phyloP scores from a whole-genome alignment of 92 coral and sea anemone genomes.

The Zoanthus gigantus region DNA sequence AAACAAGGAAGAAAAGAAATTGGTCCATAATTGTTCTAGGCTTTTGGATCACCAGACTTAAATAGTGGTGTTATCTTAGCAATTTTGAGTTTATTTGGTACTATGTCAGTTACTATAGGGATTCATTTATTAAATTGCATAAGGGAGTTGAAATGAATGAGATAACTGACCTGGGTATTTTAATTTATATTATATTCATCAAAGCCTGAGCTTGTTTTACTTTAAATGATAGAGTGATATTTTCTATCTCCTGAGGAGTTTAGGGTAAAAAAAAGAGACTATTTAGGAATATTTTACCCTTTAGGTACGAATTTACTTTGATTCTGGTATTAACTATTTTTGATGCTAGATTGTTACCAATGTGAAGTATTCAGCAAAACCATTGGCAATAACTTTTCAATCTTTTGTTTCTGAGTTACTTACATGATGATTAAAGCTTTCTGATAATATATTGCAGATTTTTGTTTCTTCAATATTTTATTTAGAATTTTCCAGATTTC shows the following conservation, averaged over 20 bases:
- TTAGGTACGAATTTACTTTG: constrained; percentile 25
- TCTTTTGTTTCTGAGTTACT: background rate
- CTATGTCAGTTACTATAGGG: constrained; percentile 51
- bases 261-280: constrained; percentile 40
- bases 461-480: constrained; percentile 1
- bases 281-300: constrained; percentile 6
- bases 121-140: constrained; percentile 25
- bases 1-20: constrained; percentile 49
- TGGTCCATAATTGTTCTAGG: constrained; percentile 45
- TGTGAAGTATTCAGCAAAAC: constrained; percentile 43
- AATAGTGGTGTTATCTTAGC: constrained; percentile 56
- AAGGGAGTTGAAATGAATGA: background rate
- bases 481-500: constrained; percentile 50
- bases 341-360: constrained; percentile 30
- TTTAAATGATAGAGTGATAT: constrained; percentile 30
- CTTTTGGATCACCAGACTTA: constrained; percentile 42
- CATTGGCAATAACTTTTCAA: constrained; percentile 33
- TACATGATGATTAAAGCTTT: constrained; percentile 36
- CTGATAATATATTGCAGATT: background rate
- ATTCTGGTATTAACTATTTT: constrained; percentile 9
- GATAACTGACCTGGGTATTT: constrained; percentile 18
- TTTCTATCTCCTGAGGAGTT: constrained; percentile 49
- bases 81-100: constrained; percentile 53
- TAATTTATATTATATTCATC: constrained; percentile 31
- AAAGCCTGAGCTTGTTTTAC: constrained; percentile 45